Evolutionary conservation across 2,113 vertebrate species (phyloP).

Genomic region (Hymenochirus boettgeri): DNA sequence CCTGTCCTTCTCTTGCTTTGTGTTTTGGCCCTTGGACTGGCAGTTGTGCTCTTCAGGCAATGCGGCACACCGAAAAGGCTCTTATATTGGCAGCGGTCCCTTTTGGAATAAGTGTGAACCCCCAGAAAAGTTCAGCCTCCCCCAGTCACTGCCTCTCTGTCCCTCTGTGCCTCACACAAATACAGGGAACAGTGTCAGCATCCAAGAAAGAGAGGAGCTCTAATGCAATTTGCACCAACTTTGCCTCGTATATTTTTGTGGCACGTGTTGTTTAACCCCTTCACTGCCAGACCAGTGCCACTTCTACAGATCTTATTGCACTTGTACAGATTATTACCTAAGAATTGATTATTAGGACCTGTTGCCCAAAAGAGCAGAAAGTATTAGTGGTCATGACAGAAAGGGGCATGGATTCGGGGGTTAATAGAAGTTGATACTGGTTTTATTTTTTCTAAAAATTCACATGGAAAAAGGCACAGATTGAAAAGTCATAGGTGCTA

Average conservation of each 20-base stretch:
- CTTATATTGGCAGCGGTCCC: slow-evolving; percentile 85
- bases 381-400: slow-evolving; percentile 27
- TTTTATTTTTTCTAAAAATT: neutral
- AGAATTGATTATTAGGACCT: slow-evolving; percentile 5
- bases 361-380: slow-evolving; percentile 6
- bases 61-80: slow-evolving; percentile 82
- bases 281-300: slow-evolving; percentile 26
- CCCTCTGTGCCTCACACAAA: slow-evolving; percentile 32
- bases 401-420: neutral
- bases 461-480: too few species aligned
- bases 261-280: slow-evolving; percentile 35
- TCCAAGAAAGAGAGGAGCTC: slow-evolving; percentile 23
- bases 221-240: slow-evolving; percentile 17
- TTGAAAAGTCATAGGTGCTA: too few species aligned
- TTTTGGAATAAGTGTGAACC: slow-evolving; percentile 87
- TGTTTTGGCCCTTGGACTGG: slow-evolving; percentile 70
- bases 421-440: neutral
- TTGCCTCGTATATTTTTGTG: slow-evolving; percentile 21
- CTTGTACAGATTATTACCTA: slow-evolving; percentile 8
- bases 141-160: slow-evolving; percentile 39
- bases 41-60: slow-evolving; percentile 76
- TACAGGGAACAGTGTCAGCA: slow-evolving; percentile 27
- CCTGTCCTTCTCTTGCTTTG: slow-evolving; percentile 75
- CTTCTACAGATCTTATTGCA: slow-evolving; percentile 25
- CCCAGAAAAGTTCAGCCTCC: slow-evolving; percentile 48